Percentiles rank a stretch among this genome's conserved stretches.
Evolutionary conservation across 2,113 vertebrate species (phyloP).

Genomic region (Sinocyclocheilus grahami): DNA sequence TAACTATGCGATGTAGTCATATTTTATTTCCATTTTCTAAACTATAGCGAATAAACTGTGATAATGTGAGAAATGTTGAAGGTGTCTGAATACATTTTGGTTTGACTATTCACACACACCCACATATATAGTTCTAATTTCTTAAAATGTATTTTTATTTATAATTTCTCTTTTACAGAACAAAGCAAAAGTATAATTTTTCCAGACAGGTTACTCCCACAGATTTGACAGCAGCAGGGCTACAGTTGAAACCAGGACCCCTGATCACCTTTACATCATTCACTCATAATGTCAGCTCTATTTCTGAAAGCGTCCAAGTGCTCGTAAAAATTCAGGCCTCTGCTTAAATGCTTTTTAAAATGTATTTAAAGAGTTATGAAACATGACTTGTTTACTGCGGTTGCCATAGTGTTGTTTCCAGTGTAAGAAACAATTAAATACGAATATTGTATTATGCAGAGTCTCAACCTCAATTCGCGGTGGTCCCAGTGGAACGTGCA

Average conservation of each 20-base stretch:
- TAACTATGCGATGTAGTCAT: too few species aligned
- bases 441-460: conserved; percentile 45
- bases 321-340: conserved; percentile 18
- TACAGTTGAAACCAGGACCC: neutral
- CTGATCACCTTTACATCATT: conserved; percentile 60
- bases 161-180: neutral
- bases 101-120: too few species aligned
- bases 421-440: conserved; percentile 63
- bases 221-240: neutral
- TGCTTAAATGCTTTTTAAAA: conserved; percentile 68
- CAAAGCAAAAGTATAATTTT: neutral
- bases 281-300: conserved; percentile 64
- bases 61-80: too few species aligned
- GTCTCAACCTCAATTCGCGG: conserved; percentile 25
- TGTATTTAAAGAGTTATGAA: conserved; percentile 72
- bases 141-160: too few species aligned
- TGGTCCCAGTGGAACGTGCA: conserved; percentile 24
- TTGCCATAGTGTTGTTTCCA: conserved; percentile 66
- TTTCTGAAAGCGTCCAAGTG: conserved; percentile 62
- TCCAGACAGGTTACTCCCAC: too few species aligned
- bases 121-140: too few species aligned
- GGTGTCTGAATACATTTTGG: too few species aligned
- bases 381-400: conserved; percentile 69
- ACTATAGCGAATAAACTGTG: too few species aligned
- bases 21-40: too few species aligned